Percentiles rank a stretch among this genome's conserved stretches.
Conservation (phyloP, 2,797 vertebrate genomes). For the Syndactyla subalaris region DNA sequence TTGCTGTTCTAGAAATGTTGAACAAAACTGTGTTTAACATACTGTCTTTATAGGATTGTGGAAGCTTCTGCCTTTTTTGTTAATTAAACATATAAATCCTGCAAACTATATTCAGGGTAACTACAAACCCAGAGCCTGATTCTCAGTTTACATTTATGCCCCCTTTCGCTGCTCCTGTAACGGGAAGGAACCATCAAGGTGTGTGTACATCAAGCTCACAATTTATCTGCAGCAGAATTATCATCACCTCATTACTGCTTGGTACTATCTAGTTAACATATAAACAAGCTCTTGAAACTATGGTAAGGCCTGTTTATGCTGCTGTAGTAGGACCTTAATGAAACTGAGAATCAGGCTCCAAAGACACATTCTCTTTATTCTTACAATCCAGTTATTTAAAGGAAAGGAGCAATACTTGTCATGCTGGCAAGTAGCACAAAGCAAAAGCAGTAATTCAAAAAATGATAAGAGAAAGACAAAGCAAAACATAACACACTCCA, state of each 20-base stretch:
- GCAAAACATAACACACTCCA: not conserved
- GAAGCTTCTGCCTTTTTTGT: not conserved
- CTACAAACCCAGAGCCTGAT: not conserved
- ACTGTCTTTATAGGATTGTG: not conserved
- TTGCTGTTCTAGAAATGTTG: not conserved
- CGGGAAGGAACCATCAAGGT: not conserved
- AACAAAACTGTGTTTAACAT: not conserved
- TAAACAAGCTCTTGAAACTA: not conserved
- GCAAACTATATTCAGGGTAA: not conserved
- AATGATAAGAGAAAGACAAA: not conserved
- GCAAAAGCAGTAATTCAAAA: not conserved
- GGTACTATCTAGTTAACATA: not conserved
- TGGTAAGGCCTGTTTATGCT: not conserved
- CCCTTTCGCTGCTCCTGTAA: not conserved
- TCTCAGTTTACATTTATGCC: not conserved
- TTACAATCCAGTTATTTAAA: not conserved
- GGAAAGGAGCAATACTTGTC: not conserved
- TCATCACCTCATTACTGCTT: not conserved
- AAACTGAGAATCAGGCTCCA: not conserved
- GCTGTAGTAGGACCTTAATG: not conserved
- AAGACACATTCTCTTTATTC: not conserved
- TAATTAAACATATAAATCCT: constrained; percentile 51
- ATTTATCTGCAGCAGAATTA: not conserved
- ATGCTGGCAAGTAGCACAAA: not conserved
- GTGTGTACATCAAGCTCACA: not conserved